A percentile compares a stretch with the other conserved stretches of the same genome.
phyloP scores from a whole-genome alignment of 2,888 invertebrate species.

The Eulithis testata region DNA sequence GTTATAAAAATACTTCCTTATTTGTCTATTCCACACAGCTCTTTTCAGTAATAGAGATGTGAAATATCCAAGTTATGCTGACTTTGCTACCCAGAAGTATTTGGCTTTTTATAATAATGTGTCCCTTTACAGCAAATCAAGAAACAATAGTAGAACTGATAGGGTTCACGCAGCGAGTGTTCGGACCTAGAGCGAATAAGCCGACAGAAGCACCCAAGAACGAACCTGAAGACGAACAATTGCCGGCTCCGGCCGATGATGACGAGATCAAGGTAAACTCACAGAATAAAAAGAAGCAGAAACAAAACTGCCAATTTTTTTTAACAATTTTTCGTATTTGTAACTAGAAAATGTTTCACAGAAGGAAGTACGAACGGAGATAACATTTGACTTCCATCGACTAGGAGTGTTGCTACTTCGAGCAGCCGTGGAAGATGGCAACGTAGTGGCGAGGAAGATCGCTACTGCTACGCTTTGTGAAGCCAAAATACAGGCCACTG shows the following conservation, averaged over 20 bases:
- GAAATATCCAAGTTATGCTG: no score
- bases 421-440: slow-evolving; percentile 89
- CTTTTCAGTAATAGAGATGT: no score
- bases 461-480: slow-evolving; percentile 97
- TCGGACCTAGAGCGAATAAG: slow-evolving; percentile 36
- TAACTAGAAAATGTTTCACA: slow-evolving; percentile 16
- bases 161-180: slow-evolving; percentile 92
- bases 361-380: slow-evolving; percentile 87
- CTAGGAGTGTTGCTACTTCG: slow-evolving; percentile 94
- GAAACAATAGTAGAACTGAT: slow-evolving; percentile 97
- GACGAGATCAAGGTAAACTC: slow-evolving; percentile 47
- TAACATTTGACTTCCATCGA: slow-evolving; percentile 96
- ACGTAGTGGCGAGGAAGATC: slow-evolving; percentile 92
- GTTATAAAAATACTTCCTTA: slow-evolving; percentile 38
- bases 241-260: slow-evolving; percentile 41
- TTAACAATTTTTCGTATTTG: no score
- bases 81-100: no score
- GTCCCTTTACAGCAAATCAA: slow-evolving; percentile 89
- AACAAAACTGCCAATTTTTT: neutral
- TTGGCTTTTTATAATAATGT: neutral
- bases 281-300: neutral
- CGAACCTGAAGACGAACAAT: slow-evolving; percentile 41
- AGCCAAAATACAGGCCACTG: slow-evolving; percentile 93
- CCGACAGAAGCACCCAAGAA: slow-evolving; percentile 40
- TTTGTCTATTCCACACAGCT: neutral